A percentile compares a stretch with the other conserved stretches of the same genome.
Conservation (phyloP, 2,888 invertebrate genomes). For the Erannis defoliaria region DNA sequence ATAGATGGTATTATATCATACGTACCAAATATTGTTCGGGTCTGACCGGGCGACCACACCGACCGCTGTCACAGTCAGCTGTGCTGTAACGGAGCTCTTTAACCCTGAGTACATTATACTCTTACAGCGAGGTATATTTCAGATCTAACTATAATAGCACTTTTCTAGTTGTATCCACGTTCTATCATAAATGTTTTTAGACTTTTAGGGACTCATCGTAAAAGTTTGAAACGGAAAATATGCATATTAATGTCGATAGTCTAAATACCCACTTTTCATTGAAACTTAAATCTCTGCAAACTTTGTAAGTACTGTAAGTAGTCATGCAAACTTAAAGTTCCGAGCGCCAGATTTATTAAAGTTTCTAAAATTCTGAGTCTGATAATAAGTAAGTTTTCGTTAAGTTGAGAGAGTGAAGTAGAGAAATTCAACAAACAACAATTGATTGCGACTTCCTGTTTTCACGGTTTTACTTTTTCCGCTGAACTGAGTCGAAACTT, state of each 20-base stretch:
- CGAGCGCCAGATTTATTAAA: conserved; percentile 34
- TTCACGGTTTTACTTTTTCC: conserved; percentile 32
- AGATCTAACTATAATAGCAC: background rate
- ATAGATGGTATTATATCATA: no score
- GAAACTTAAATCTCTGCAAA: conserved; percentile 31
- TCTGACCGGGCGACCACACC: conserved; percentile 64
- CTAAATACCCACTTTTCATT: conserved; percentile 19
- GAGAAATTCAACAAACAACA: conserved; percentile 42
- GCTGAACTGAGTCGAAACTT: conserved; percentile 24
- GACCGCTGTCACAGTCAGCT: conserved; percentile 77
- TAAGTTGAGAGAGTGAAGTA: conserved; percentile 27
- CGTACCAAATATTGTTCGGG: conserved; percentile 37
- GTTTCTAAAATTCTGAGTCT: conserved; percentile 38
- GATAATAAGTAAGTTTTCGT: conserved; percentile 35
- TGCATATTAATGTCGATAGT: conserved; percentile 12
- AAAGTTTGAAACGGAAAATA: conserved; percentile 1
- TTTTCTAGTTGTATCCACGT: no score
- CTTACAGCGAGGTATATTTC: background rate
- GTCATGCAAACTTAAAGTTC: conserved; percentile 39
- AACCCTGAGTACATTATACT: background rate
- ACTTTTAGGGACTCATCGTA: no score
- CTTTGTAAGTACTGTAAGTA: conserved; percentile 31
- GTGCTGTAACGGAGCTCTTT: conserved; percentile 59
- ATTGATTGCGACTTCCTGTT: conserved; percentile 40
- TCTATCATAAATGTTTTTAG: no score